Percentiles rank a stretch among this genome's conserved stretches.
These are phyloP conservation scores for Calameuta filiformis DNA, from an alignment of 2,888 invertebrate genomes.

Conservation along the genomic window DNA sequence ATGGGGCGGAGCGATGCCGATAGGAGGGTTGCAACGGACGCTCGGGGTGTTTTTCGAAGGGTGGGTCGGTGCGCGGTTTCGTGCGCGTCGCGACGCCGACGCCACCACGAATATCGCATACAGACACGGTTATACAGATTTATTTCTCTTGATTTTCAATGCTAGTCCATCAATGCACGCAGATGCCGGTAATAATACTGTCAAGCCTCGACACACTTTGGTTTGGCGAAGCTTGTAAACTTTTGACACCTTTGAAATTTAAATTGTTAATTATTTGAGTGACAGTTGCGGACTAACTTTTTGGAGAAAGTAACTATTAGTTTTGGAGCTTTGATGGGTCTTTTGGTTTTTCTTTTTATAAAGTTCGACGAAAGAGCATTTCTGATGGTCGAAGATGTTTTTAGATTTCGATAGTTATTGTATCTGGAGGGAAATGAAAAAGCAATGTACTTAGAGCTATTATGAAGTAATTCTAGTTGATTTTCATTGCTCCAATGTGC, in stretches of 20 bases:
- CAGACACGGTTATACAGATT: conserved; percentile 12
- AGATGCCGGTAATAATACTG: neutral
- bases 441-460: neutral
- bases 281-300: neutral
- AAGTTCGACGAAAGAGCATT: neutral
- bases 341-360: neutral
- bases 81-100: conserved; percentile 41
- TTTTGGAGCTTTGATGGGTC: neutral
- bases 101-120: conserved; percentile 20
- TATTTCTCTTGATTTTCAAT: conserved; percentile 13
- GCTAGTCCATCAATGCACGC: neutral
- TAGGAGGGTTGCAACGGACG: conserved; percentile 61
- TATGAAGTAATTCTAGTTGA: neutral
- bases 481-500: neutral
- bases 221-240: neutral
- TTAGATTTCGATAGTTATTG: neutral
- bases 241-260: neutral
- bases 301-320: neutral
- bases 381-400: neutral
- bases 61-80: conserved; percentile 55
- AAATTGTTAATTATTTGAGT: neutral
- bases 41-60: conserved; percentile 56
- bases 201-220: neutral
- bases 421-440: neutral
- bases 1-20: conserved; percentile 59